Evolutionary conservation across 2,113 vertebrate species (phyloP), one percentile per base, ranked within the genome.

Genomic region (Shinisaurus crocodilurus): DNA sequence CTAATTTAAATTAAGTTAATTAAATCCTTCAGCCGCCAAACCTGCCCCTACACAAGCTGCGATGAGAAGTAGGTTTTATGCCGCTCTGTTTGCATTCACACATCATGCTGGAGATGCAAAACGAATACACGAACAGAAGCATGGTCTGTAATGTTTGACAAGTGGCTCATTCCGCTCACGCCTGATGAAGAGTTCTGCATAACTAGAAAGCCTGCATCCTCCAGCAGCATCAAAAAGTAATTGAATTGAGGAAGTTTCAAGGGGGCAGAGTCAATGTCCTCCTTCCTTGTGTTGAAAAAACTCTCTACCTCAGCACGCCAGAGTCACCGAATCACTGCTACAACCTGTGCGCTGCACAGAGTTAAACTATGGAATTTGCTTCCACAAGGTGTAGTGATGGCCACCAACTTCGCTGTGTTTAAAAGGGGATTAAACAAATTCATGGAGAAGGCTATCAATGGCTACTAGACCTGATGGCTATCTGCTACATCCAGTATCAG

Each of bases 1-100:
- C 48, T 70, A 85, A 85, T 69, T 85, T 85, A 34, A 83, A 83
- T 83, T 63, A 83, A 63, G 60, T 83, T 25, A 83, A 83, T 65
- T 83, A 65, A 65, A 70, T 70, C 65, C 29, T 85, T 85, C 15
- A 70, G 40, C 63, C 63, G 69, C 40, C 40, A 43, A 85, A 45
- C 82, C 82, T 16, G 40, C 43, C 27, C 40, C 63, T 27, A 6
- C 37, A 67, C 15, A 25, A 85, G 82, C 82, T 18, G 50, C 34
- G 79, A 27, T 20, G 40, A 85, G 63, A 29, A 16, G 13, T 13
- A 16, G 18, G 63, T 65, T 85, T 63, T 15, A 3, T 34, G 13
- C 3, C 6, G 63, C 37, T 69, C 32, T 67, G 40, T 45, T 85
- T 69, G 63, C 6, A 32, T 85, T 45, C 40, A 6, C 5, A 43